Conservation (phyloP, 37 sponge, comb jelly and placozoan genomes). For the Aphrocallistes beatrix region DNA sequence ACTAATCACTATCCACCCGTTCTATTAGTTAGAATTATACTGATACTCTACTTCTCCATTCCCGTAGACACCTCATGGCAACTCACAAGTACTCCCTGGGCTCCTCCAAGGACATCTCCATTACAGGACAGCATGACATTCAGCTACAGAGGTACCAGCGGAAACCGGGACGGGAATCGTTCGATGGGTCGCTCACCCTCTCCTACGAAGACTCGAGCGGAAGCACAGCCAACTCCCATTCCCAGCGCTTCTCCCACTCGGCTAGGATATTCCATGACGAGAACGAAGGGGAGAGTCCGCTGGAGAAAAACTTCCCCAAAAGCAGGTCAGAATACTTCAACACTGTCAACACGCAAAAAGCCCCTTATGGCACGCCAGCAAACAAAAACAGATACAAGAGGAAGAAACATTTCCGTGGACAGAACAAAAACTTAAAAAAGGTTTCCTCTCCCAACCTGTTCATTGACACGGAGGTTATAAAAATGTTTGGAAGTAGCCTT, state of each 20-base stretch:
- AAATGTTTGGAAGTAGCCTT: not conserved
- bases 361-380: not conserved
- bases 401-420: not conserved
- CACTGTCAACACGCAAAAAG: not conserved
- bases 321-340: not conserved
- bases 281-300: not conserved
- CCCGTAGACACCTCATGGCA: not conserved
- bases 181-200: not conserved
- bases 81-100: not conserved
- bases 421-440: not conserved
- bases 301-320: not conserved
- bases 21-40: no score
- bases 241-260: not conserved
- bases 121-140: not conserved
- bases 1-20: no score
- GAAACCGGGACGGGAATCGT: not conserved
- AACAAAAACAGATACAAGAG: not conserved
- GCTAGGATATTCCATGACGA: not conserved
- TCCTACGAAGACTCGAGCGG: conserved; percentile 2
- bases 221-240: not conserved
- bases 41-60: not conserved
- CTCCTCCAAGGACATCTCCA: not conserved
- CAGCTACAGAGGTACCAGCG: not conserved
- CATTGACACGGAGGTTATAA: not conserved
- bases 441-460: not conserved